phyloP scores from a whole-genome alignment of 2,797 vertebrate species.

The Falco novaeseelandiae region DNA sequence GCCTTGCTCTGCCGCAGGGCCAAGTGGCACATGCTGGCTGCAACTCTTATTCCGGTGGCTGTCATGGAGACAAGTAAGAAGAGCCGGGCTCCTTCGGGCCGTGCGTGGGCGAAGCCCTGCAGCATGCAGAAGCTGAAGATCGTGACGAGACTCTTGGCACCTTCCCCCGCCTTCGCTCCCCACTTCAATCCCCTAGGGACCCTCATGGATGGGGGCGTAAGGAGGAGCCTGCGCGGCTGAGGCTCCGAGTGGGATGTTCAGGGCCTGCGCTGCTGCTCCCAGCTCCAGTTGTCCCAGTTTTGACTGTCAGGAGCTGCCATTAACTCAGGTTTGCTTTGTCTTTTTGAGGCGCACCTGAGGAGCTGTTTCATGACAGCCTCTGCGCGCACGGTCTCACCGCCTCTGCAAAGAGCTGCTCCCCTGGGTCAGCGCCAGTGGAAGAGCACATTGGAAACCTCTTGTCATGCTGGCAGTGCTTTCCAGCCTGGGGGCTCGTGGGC shows the following conservation, averaged over 20 bases:
- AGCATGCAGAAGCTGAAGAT: neutral
- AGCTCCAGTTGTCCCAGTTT: neutral
- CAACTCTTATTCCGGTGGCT: neutral
- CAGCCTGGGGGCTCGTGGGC: fast-evolving
- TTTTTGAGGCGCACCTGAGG: fast-evolving
- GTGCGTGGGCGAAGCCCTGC: neutral
- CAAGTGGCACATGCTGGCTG: fast-evolving
- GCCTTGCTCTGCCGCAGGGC: neutral
- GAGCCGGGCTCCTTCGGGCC: neutral
- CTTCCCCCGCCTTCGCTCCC: neutral
- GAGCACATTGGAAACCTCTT: neutral
- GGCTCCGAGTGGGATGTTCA: neutral
- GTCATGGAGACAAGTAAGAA: neutral
- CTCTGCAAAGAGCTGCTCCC: neutral
- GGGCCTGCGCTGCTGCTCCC: neutral
- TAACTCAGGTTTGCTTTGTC: neutral
- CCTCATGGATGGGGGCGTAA: neutral
- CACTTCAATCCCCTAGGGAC: fast-evolving
- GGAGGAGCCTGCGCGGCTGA: neutral
- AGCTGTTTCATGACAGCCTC: neutral
- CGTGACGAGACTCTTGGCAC: neutral
- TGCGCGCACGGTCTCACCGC: fast-evolving
- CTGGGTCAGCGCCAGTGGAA: neutral
- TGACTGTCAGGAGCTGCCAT: neutral
- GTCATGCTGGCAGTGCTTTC: neutral